phyloP scores from a whole-genome alignment of 2,797 vertebrate genomes.

The Podarcis siculus region DNA sequence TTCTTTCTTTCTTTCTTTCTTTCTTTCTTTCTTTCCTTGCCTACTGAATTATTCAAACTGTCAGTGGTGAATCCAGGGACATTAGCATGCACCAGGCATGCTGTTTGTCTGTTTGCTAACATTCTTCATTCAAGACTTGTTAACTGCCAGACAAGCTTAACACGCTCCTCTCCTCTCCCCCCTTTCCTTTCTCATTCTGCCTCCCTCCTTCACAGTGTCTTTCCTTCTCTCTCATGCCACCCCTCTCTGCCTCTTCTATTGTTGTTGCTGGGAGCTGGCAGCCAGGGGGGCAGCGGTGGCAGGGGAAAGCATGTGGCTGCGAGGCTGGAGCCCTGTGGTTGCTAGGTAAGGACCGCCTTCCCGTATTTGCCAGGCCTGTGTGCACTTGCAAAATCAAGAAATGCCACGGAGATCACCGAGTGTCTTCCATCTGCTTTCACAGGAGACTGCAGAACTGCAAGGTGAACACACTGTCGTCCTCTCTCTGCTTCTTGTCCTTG shows the following conservation, averaged over 20 bases:
- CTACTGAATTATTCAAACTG: constrained; percentile 96
- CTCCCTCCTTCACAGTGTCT: background rate
- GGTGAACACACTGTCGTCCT: constrained; percentile 57
- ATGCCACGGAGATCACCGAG: constrained; percentile 62
- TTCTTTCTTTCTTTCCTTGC: constrained; percentile 42
- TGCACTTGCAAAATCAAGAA: constrained; percentile 57
- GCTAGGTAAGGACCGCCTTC: constrained; percentile 76
- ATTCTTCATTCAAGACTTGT: constrained; percentile 95
- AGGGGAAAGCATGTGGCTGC: constrained; percentile 72
- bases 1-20: constrained; percentile 42
- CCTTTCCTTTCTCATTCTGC: constrained; percentile 43
- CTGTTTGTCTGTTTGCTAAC: constrained; percentile 96
- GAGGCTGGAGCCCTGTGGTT: constrained; percentile 72
- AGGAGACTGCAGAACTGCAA: constrained; percentile 73
- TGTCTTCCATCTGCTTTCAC: constrained; percentile 77
- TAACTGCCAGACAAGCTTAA: constrained; percentile 91
- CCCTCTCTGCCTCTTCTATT: constrained; percentile 88
- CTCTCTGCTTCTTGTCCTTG: constrained; percentile 48
- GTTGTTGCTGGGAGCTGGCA: constrained; percentile 82
- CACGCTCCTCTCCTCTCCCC: constrained; percentile 73
- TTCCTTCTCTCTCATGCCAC: constrained; percentile 75
- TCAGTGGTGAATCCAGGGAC: constrained; percentile 86
- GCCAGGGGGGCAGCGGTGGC: constrained; percentile 76
- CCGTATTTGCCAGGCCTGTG: constrained; percentile 61
- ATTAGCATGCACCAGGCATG: constrained; percentile 96